Conservation (phyloP, 2,797 vertebrate species). For the Scarus forsteni region DNA sequence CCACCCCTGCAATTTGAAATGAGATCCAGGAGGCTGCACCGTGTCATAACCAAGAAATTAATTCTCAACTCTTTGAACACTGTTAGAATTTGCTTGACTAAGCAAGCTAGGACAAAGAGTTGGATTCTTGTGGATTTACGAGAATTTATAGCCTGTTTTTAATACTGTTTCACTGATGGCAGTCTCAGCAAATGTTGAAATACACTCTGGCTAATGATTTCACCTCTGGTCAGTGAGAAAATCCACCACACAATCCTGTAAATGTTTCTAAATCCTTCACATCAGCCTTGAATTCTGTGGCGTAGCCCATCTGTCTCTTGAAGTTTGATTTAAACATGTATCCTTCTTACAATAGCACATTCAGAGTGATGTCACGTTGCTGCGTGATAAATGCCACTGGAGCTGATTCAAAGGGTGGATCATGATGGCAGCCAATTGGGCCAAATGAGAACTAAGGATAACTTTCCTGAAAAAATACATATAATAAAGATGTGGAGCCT, state of each 20-base stretch:
- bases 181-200: slow-evolving; percentile 42
- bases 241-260: slow-evolving; percentile 19
- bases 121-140: slow-evolving; percentile 39
- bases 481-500: slow-evolving; percentile 56
- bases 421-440: slow-evolving; percentile 67
- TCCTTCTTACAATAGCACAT: slow-evolving; percentile 58
- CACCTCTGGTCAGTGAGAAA: slow-evolving; percentile 36
- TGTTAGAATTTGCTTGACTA: slow-evolving; percentile 18
- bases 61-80: slow-evolving; percentile 2
- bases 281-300: slow-evolving; percentile 45
- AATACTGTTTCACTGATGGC: slow-evolving; percentile 34
- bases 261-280: slow-evolving; percentile 47
- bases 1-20: slow-evolving; percentile 42
- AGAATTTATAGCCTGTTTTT: slow-evolving; percentile 32
- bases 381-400: slow-evolving; percentile 68
- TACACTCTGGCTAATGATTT: slow-evolving; percentile 33
- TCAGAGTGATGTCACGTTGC: slow-evolving; percentile 72
- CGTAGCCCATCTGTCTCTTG: slow-evolving; percentile 50
- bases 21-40: slow-evolving; percentile 43
- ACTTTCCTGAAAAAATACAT: slow-evolving; percentile 67
- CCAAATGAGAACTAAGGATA: slow-evolving; percentile 52
- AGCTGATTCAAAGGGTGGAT: slow-evolving; percentile 73
- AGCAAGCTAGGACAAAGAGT: slow-evolving; percentile 21
- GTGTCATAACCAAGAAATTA: slow-evolving; percentile 50
- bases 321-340: slow-evolving; percentile 70